Base-by-base conservation (phyloP, 2,888 invertebrate genomes). In the Ceramica pisi region DNA sequence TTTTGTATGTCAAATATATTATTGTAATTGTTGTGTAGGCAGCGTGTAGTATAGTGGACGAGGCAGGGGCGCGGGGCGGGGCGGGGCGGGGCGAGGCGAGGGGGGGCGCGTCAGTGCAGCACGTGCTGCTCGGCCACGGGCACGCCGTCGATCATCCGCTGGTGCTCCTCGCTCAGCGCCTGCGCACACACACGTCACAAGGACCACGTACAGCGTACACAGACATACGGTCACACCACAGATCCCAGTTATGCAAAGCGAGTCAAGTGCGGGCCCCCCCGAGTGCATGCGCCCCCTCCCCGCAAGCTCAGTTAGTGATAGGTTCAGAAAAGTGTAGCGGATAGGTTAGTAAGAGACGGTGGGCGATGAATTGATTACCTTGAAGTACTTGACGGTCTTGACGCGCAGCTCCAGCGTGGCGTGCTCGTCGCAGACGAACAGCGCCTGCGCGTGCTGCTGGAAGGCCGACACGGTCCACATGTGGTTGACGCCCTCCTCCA, bases 381-480 rank as follows among this genome's bases (percentile, higher is more conserved):
- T 99, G 96, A 99, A 99, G 95, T 99, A 99, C 96, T 99, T 99
- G 86, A 99, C 99, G 80, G 99, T 99, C 96, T 99, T 99, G 71
- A 99, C 99, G 89, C 98, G 97, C 86, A 99, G 97, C 95, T 99
- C 99, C 84, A 99, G 96, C 53, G 99, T 99, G 79, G 99, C 99
- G 94, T 98, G 99, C 95, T 99, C 99, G 94, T 99, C 99, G 93
- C 99, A 99, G 78, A 99, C 97, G 97, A 99, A 99, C 72, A 99
- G 96, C 41, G 99, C 98, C 89, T 97, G 97, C 61, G 98, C 97
- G 95, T 99, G 99, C 93, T 99, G 98, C 94, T 99, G 99, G 96
- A 99, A 99, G 64, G 99, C 99, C 57, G 99, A 99, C 55, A 99
- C 99, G 0, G 99, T 99, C 99, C 99, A 99, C 99, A 99, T 99